Percentiles rank a stretch among this genome's conserved stretches.
phyloP scores from a whole-genome alignment of 2,888 invertebrate species.

The Notodonta ziczac region DNA sequence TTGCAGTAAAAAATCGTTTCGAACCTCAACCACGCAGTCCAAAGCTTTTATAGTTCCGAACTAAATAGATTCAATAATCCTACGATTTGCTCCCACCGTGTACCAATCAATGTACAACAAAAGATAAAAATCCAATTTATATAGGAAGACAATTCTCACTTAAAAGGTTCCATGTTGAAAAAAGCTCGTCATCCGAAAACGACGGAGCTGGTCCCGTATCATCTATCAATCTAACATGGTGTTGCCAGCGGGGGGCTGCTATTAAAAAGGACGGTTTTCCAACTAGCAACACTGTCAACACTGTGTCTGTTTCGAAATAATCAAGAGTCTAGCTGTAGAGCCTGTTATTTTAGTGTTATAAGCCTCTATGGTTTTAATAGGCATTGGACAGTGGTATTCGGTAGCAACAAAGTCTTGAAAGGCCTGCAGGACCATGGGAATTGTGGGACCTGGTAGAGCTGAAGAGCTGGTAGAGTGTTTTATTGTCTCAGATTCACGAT shows the following conservation, averaged over 20 bases:
- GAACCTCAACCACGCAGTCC: neutral
- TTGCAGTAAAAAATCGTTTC: neutral
- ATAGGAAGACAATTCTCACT: constrained; percentile 76
- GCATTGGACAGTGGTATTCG: no score
- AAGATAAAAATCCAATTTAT: constrained; percentile 74
- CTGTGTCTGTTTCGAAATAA: constrained; percentile 7
- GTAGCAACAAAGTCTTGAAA: no score
- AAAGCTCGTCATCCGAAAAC: constrained; percentile 55
- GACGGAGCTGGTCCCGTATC: constrained; percentile 66
- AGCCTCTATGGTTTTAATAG: no score
- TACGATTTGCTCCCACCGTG: constrained; percentile 36
- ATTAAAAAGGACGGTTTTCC: constrained; percentile 63
- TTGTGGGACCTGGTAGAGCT: no score
- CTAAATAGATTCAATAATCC: constrained; percentile 20
- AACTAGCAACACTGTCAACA: constrained; percentile 26
- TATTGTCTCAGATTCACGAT: no score
- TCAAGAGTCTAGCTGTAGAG: neutral
- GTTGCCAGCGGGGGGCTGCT: constrained; percentile 67
- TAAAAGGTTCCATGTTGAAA: constrained; percentile 61
- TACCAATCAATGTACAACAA: constrained; percentile 45
- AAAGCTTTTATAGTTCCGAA: constrained; percentile 6
- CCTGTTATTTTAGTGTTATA: neutral
- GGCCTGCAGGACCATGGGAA: no score
- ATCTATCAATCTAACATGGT: constrained; percentile 78
- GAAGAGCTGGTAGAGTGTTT: no score